Evolutionary conservation across 1,140 invertebrate species (phyloP).

Genomic region (Rhopalosiphum padi): DNA sequence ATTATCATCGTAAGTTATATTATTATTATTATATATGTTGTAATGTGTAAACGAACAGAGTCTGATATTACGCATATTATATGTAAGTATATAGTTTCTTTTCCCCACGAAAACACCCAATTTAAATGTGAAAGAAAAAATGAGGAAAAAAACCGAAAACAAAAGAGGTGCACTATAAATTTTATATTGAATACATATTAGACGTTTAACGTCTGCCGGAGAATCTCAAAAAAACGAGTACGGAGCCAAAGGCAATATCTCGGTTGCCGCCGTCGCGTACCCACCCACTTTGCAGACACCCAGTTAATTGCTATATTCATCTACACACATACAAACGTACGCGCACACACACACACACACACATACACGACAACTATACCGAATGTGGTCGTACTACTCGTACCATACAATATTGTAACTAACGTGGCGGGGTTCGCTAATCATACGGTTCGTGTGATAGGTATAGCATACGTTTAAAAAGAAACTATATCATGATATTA

Average conservation of each 20-base stretch:
- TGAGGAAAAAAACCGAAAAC: background rate
- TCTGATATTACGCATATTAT: background rate
- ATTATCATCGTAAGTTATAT: background rate
- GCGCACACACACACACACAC: background rate
- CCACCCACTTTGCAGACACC: constrained; percentile 57
- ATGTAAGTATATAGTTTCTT: background rate
- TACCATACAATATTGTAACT: background rate
- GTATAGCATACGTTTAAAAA: background rate
- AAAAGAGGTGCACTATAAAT: constrained; percentile 11
- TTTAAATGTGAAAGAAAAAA: constrained; percentile 17
- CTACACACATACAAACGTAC: background rate
- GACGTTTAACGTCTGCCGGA: constrained; percentile 49
- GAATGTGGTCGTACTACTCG: background rate
- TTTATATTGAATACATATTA: constrained; percentile 41
- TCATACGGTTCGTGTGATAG: constrained; percentile 32
- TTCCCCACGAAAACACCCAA: background rate
- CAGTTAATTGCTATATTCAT: constrained; percentile 56
- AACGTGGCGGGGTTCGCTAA: background rate
- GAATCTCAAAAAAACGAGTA: constrained; percentile 25
- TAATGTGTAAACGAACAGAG: background rate
- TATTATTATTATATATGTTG: background rate
- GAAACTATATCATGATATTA: background rate
- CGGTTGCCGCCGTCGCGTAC: background rate
- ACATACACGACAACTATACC: background rate
- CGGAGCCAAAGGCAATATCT: constrained; percentile 36